These are phyloP conservation scores for Chymomyza caudatula DNA, from an alignment of 2,888 invertebrate species.

Conservation along the genomic window DNA sequence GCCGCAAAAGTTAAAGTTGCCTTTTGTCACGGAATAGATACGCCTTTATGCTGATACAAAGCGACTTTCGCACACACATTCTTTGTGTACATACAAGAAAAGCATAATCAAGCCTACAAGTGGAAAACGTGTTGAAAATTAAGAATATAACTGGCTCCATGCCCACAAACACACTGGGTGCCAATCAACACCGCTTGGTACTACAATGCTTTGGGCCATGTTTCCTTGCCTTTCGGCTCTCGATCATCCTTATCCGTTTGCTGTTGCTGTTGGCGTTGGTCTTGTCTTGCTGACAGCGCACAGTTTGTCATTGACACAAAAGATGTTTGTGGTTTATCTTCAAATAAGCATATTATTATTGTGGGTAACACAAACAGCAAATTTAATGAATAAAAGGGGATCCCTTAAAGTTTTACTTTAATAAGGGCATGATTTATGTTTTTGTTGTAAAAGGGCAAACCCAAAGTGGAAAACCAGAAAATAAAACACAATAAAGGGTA, in stretches of 20 bases:
- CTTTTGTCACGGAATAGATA: constrained; percentile 72
- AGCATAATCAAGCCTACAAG: constrained; percentile 55
- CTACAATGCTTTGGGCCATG: constrained; percentile 17
- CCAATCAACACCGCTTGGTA: constrained; percentile 60
- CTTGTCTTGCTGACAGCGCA: constrained; percentile 23
- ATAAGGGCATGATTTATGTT: constrained; percentile 55
- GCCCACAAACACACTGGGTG: constrained; percentile 37
- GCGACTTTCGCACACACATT: constrained; percentile 11
- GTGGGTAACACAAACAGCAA: constrained; percentile 17
- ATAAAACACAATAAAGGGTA: constrained; percentile 22
- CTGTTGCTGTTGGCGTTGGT: constrained; percentile 4
- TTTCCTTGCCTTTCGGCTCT: neutral
- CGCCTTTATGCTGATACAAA: constrained; percentile 52
- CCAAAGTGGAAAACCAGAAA: constrained; percentile 10
- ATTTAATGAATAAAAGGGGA: constrained; percentile 60
- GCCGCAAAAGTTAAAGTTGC: constrained; percentile 53
- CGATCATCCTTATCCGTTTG: constrained; percentile 14
- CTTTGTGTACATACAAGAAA: constrained; percentile 13
- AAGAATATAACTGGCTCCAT: constrained; percentile 57
- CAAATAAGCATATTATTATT: constrained; percentile 69
- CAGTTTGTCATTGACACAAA: constrained; percentile 53
- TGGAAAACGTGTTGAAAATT: constrained; percentile 70
- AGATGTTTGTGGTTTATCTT: constrained; percentile 46
- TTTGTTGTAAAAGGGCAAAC: constrained; percentile 12
- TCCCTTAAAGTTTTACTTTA: constrained; percentile 5